Evolutionary conservation across 2,888 invertebrate genomes (phyloP).

Genomic region (Hemaris fuciformis): DNA sequence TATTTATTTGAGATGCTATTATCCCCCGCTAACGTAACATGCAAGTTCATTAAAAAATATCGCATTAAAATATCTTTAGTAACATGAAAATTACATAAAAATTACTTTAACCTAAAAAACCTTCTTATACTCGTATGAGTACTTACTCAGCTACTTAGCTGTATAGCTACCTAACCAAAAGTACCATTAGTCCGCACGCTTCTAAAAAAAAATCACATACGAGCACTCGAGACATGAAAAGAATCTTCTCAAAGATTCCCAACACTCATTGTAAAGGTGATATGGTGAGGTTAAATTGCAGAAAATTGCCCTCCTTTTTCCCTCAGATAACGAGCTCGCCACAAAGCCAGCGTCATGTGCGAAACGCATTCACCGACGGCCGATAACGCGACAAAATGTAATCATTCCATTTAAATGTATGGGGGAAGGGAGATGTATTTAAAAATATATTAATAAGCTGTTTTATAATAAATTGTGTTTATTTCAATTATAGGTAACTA

Average conservation of each 20-base stretch:
- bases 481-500: too few species aligned
- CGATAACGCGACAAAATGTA: constrained; percentile 24
- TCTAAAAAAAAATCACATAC: not conserved
- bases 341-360: constrained; percentile 32
- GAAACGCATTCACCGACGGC: constrained; percentile 31
- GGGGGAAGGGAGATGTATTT: constrained; percentile 6
- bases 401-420: constrained; percentile 18
- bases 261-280: constrained; percentile 31
- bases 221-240: not conserved
- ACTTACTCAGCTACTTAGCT: too few species aligned
- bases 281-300: constrained; percentile 47
- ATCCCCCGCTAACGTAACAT: too few species aligned
- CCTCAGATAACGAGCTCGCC: constrained; percentile 44
- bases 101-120: too few species aligned
- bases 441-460: not conserved
- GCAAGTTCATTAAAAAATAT: too few species aligned
- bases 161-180: not conserved
- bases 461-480: too few species aligned
- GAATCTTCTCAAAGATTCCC: constrained; percentile 8
- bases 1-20: too few species aligned
- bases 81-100: too few species aligned
- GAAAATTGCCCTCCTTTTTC: constrained; percentile 49
- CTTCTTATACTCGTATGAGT: too few species aligned
- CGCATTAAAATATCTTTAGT: too few species aligned
- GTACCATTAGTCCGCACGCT: not conserved